phyloP scores from a whole-genome alignment of 1,140 invertebrate species.

The Brachionus plicatilis region DNA sequence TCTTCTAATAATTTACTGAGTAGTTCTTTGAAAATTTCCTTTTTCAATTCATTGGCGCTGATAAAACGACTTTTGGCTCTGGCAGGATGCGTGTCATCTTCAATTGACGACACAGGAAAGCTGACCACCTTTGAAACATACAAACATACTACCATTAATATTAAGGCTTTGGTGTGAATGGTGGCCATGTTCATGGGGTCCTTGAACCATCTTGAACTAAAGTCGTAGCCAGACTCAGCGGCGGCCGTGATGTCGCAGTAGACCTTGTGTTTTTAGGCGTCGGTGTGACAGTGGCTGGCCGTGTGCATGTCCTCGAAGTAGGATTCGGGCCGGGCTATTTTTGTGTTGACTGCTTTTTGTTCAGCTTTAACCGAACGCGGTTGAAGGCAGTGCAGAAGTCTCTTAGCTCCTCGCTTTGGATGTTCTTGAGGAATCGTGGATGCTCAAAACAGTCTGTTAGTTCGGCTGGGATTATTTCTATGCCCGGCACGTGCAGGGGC shows the following conservation, averaged over 20 bases:
- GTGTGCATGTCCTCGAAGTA: constrained; percentile 66
- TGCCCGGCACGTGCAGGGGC: constrained; percentile 14
- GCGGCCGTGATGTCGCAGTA: constrained; percentile 78
- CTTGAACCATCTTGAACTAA: constrained; percentile 79
- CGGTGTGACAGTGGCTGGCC: not conserved
- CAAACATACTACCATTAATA: not conserved
- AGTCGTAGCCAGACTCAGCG: constrained; percentile 90
- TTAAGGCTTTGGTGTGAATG: constrained; percentile 59
- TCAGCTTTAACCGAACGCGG: no score
- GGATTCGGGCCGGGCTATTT: constrained; percentile 67
- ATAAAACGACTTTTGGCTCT: not conserved
- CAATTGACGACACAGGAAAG: not conserved
- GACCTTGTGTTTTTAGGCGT: constrained; percentile 59
- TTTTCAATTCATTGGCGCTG: not conserved
- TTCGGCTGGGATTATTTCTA: not conserved
- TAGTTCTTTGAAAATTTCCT: not conserved
- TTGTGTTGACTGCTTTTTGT: not conserved
- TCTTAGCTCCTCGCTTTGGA: no score
- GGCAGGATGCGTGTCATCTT: not conserved
- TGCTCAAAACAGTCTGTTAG: not conserved
- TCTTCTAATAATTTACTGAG: not conserved
- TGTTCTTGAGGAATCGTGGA: no score
- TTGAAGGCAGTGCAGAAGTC: no score
- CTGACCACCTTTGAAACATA: not conserved
- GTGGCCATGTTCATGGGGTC: constrained; percentile 47